Evolutionary conservation across 2,797 vertebrate species (phyloP), one percentile per base, ranked within the genome.

Genomic region (Remorina albescens): DNA sequence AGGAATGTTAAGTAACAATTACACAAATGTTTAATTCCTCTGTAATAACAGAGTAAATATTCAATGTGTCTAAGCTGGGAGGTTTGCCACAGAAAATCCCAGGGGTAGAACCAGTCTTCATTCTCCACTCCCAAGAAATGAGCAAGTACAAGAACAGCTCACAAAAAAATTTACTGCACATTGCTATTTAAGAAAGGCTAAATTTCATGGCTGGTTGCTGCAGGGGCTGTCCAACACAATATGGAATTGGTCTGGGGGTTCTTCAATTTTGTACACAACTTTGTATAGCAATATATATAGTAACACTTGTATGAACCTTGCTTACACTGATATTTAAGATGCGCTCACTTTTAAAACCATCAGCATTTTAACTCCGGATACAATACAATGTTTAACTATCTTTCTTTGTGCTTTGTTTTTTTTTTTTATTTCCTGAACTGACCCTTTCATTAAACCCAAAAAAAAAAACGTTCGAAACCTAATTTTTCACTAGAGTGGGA

Each of bases 1-100:
- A 63, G 44, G 67, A 63, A 15, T 53, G n/a, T 41, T 82, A 23
- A 71, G 66, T 79, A 76, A 74, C 54, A 44, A 83, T 89, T 71
- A 71, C 71, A 74, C 74, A 70, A 82, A 69, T 81, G 71, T 82
- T 86, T 85, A 73, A 81, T 88, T 90, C 81, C 74, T 71, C 67
- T 63, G 18, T 91, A 89, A 90, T 85, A 71, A 88, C 76, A 76
- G 50, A 70, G n/a, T n/a, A n/a, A n/a, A n/a, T n/a, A n/a, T n/a
- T n/a, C n/a, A n/a, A n/a, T n/a, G n/a, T n/a, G n/a, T n/a, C n/a
- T n/a, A n/a, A n/a, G n/a, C n/a, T n/a, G n/a, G 68, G 61, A 36
- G 50, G 13, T 39, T 63, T 11, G 53, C 82, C 21, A 0, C 44
- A 21, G 70, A 57, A 70, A 67, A 56, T 76, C 57, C 67, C 8